Conservation (phyloP, 2,113 vertebrate genomes). For the Colius striatus region DNA sequence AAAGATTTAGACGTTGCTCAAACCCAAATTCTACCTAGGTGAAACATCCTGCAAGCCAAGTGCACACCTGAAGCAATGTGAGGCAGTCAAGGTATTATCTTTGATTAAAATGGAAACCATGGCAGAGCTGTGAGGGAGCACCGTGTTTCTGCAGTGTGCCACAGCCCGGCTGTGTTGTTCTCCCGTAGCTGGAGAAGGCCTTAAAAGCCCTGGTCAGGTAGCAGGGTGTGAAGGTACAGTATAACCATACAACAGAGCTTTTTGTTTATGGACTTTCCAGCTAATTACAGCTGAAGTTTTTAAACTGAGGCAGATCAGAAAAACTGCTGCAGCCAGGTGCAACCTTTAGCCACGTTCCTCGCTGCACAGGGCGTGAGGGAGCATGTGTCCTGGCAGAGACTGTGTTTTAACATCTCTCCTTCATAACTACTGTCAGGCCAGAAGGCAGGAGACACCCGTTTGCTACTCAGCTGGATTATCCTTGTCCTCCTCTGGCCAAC, state of each 20-base stretch:
- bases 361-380: accelerated
- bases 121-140: not conserved
- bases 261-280: not conserved
- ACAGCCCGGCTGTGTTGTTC: not conserved
- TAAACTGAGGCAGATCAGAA: not conserved
- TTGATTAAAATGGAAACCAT: not conserved
- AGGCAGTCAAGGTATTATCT: not conserved
- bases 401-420: not conserved
- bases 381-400: conserved; percentile 10
- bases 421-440: not conserved
- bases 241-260: not conserved
- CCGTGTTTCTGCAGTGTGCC: accelerated
- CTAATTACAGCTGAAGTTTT: not conserved
- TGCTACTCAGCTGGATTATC: not conserved
- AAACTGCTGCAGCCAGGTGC: not conserved
- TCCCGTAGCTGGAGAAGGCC: not conserved
- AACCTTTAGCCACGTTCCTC: not conserved
- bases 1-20: not conserved
- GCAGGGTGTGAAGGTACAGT: not conserved
- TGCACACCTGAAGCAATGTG: not conserved
- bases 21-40: not conserved
- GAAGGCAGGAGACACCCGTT: not conserved
- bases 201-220: not conserved
- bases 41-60: not conserved
- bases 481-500: not conserved